Percentiles rank a stretch among this genome's conserved stretches.
These are phyloP conservation scores for Argyrosomus regius DNA, from an alignment of 2,797 vertebrate species.

Conservation along the genomic window DNA sequence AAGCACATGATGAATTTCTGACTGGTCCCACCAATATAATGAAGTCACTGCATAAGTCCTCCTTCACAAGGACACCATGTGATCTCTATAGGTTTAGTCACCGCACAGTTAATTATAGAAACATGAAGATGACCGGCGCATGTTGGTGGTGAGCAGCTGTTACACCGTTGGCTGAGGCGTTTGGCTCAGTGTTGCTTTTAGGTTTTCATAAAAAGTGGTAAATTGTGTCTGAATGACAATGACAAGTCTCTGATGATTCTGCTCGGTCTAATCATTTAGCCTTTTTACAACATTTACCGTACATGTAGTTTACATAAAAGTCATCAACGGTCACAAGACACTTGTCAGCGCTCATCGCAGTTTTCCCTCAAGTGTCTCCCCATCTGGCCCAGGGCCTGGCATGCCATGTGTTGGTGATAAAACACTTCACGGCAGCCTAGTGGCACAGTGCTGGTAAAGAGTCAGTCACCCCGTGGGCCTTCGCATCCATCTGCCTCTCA, in stretches of 20 bases:
- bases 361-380: constrained; percentile 6
- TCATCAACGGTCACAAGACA: neutral
- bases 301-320: neutral
- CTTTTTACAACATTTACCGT: neutral
- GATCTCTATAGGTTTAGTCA: constrained; percentile 22
- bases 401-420: constrained; percentile 19
- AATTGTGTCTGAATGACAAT: too few relatives aligned
- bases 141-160: neutral
- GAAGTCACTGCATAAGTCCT: constrained; percentile 31
- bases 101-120: neutral
- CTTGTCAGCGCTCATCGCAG: neutral
- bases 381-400: constrained; percentile 17
- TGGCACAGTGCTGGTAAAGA: constrained; percentile 19
- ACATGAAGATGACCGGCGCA: neutral
- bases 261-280: neutral
- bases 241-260: neutral
- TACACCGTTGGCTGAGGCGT: neutral
- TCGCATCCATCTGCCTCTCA: constrained; percentile 34
- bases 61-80: constrained; percentile 2
- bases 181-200: neutral
- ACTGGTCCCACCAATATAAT: constrained; percentile 36
- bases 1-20: constrained; percentile 56
- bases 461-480: constrained; percentile 18
- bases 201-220: neutral
- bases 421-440: constrained; percentile 15